Conservation (phyloP, 2,888 invertebrate species). For the Anthophora plumipes region DNA sequence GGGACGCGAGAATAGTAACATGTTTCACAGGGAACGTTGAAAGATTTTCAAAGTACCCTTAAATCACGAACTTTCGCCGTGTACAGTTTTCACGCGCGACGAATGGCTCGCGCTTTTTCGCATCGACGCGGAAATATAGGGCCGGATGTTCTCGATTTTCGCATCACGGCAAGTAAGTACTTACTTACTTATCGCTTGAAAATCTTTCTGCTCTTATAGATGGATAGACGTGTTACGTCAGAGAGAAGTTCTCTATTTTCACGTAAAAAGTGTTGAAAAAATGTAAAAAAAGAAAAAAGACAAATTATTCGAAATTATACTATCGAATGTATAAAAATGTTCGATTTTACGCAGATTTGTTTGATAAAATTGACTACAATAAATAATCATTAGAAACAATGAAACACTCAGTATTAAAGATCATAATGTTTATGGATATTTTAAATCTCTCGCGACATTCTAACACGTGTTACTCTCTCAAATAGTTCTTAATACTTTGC, state of each 20-base stretch:
- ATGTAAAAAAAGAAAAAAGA: not conserved
- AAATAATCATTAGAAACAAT: too few relatives aligned
- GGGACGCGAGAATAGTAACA: constrained; percentile 1
- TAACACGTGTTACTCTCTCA: too few relatives aligned
- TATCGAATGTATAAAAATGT: too few relatives aligned
- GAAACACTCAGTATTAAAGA: too few relatives aligned
- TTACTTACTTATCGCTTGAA: not conserved
- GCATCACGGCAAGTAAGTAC: not conserved
- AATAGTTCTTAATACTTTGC: too few relatives aligned
- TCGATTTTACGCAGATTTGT: too few relatives aligned
- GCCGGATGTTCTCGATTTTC: constrained; percentile 19
- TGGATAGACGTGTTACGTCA: not conserved
- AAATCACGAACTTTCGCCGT: constrained; percentile 41
- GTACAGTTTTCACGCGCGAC: constrained; percentile 10
- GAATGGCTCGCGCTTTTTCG: constrained; percentile 5
- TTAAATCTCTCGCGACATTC: too few relatives aligned
- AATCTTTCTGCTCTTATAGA: not conserved
- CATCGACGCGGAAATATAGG: constrained; percentile 18
- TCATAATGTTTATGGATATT: too few relatives aligned
- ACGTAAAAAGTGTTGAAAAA: not conserved
- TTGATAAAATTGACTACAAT: too few relatives aligned
- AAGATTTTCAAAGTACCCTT: constrained; percentile 30
- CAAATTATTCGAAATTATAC: not conserved
- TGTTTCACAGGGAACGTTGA: constrained; percentile 21
- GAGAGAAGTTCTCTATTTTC: not conserved